These are phyloP conservation scores for Ceyx margarethae DNA, from an alignment of 2,113 vertebrate genomes.

Conservation along the genomic window DNA sequence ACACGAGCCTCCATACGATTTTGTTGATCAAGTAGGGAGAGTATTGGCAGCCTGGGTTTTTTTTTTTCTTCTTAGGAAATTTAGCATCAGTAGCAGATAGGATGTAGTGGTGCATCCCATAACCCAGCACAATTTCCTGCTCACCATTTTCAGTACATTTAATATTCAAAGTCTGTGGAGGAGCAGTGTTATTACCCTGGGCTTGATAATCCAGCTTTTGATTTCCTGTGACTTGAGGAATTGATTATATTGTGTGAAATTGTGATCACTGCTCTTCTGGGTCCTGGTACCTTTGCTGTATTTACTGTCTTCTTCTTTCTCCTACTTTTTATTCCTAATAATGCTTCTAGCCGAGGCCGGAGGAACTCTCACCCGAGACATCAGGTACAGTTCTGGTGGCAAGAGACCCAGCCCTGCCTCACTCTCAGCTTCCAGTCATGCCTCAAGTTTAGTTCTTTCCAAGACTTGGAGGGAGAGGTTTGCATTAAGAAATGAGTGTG, in stretches of 20 bases:
- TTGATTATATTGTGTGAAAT: conserved; percentile 76
- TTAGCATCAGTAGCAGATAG: not conserved
- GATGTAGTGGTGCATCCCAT: not conserved
- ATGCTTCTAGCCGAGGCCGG: conserved; percentile 93
- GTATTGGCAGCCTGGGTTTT: not conserved
- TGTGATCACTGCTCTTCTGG: conserved; percentile 58
- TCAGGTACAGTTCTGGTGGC: conserved; percentile 86
- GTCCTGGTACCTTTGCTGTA: conserved; percentile 72
- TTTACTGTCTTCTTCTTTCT: conserved; percentile 79
- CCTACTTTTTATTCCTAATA: conserved; percentile 77
- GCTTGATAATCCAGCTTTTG: conserved; percentile 22
- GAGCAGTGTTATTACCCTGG: not conserved
- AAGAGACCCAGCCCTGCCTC: conserved; percentile 29
- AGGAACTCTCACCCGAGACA: conserved; percentile 97
- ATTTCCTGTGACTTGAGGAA: conserved; percentile 77
- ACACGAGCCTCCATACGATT: not conserved
- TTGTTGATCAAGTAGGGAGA: not conserved
- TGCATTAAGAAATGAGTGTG: conserved; percentile 66
- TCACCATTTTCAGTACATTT: not conserved
- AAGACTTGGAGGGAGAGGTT: conserved; percentile 65
- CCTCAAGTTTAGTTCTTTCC: conserved; percentile 37
- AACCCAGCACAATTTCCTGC: not conserved
- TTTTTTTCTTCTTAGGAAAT: conserved; percentile 10
- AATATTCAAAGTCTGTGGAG: not conserved
- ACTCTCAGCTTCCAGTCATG: conserved; percentile 8